Evolutionary conservation across 2,113 vertebrate genomes (phyloP), one percentile per base, ranked within the genome.

Genomic region (Phoxinus phoxinus): DNA sequence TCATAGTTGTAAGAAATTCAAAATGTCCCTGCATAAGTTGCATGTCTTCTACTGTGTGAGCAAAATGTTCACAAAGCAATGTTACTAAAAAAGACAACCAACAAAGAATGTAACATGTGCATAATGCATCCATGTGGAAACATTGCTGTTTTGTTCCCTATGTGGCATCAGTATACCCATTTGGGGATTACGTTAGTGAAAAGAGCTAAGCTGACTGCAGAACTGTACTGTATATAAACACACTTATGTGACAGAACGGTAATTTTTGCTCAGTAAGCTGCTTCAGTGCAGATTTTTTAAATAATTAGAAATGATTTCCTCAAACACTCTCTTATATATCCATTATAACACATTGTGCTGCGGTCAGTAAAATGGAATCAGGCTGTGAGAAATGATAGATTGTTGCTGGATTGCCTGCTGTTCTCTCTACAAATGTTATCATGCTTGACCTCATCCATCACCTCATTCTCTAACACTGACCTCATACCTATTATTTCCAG

Each of bases 21-120:
- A 10, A 46, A 48, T 46, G 23, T 46, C 6, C 2, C 35, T 79
- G 32, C 23, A n/a, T 79, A 61, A 17, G 12, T 44, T 46, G 7
- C 8, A 25, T 80, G 23, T 35, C 5, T 81, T 81, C 44, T 48
- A 51, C 51, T 12, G 53, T 56, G 53, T 7, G 6, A 21, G 19
- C 53, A 21, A 30, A 10, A 3, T 37, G 75, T 19, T 27, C 44
- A 37, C 21, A 78, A 37, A 23, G 27, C 75, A 37, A 23, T 5
- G 21, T 30, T 13, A 58, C 51, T 63, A 37, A 37, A 32, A 72
- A 23, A 72, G 23, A 25, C 17, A 53, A 71, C 7, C 25, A 71
- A n/a, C 63, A 51, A 48, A 71, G 8, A 76, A 76, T 76, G 44
- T 67, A 81, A 32, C 78, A 80, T 81, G 61, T 81, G 79, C 79